Evolutionary conservation across 2,113 vertebrate species (phyloP).

Genomic region (Orycteropus afer): DNA sequence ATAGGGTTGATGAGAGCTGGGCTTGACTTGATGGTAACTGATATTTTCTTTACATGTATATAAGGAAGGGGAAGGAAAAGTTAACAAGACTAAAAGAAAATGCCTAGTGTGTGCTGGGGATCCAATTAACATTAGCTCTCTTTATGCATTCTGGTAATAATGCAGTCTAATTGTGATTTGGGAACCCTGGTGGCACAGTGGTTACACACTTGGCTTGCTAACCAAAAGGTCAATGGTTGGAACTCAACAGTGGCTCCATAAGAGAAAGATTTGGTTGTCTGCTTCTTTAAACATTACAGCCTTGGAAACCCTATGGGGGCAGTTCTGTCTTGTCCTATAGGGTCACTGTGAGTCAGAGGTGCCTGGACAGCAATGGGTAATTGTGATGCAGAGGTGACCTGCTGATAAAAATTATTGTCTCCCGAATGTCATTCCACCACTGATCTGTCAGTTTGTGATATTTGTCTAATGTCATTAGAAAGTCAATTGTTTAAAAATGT

Average conservation of each 20-base stretch:
- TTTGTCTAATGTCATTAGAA: neutral
- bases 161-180: neutral
- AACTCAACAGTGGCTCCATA: neutral
- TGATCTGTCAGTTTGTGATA: too few species aligned
- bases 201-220: neutral
- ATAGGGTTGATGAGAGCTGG: neutral
- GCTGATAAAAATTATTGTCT: neutral
- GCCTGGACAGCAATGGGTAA: neutral
- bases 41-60: neutral
- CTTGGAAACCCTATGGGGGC: too few species aligned
- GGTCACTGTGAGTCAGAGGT: neutral
- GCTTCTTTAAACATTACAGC: neutral
- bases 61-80: neutral
- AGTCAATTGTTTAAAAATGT: neutral
- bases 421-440: too few species aligned
- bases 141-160: constrained; percentile 32
- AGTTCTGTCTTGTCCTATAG: neutral
- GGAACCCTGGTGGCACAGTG: neutral
- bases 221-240: too few species aligned
- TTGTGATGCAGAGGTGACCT: neutral
- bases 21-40: neutral
- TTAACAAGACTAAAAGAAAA: neutral
- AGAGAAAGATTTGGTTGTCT: neutral
- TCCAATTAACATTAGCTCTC: neutral
- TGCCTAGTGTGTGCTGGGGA: neutral